These are phyloP conservation scores for Rousettus madagascariensis DNA, from an alignment of 2,797 vertebrate genomes.

Conservation along the genomic window DNA sequence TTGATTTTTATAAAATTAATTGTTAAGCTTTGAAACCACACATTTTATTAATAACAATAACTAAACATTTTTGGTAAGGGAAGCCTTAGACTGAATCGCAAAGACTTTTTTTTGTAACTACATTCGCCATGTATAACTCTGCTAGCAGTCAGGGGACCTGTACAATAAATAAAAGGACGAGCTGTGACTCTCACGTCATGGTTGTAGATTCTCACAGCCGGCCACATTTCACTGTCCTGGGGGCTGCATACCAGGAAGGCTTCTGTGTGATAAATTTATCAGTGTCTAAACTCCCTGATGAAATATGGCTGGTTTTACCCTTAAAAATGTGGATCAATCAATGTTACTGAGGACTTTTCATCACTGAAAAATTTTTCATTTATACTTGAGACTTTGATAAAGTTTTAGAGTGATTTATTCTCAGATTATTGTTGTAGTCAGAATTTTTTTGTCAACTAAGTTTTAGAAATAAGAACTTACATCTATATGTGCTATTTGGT, in stretches of 20 bases:
- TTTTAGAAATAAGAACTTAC: background rate
- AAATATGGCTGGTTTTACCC: slow-evolving; percentile 82
- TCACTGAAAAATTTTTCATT: slow-evolving; percentile 77
- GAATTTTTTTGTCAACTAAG: background rate
- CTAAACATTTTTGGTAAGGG: background rate
- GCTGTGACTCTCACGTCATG: slow-evolving; percentile 76
- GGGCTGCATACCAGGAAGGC: slow-evolving; percentile 54
- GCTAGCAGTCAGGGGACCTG: slow-evolving; percentile 73
- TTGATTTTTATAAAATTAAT: background rate
- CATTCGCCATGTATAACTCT: slow-evolving; percentile 79
- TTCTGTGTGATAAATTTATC: slow-evolving; percentile 80
- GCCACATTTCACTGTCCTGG: slow-evolving; percentile 72
- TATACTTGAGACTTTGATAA: slow-evolving; percentile 72
- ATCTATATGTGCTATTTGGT: background rate
- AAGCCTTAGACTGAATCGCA: slow-evolving; percentile 41
- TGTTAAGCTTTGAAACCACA: slow-evolving; percentile 13
- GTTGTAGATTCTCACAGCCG: slow-evolving; percentile 81
- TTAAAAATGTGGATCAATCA: slow-evolving; percentile 83
- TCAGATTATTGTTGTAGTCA: background rate
- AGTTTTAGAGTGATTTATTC: slow-evolving; percentile 67
- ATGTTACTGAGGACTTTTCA: slow-evolving; percentile 80
- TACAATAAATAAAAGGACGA: slow-evolving; percentile 78
- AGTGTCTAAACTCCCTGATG: slow-evolving; percentile 73
- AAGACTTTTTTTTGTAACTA: slow-evolving; percentile 72
- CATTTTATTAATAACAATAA: background rate